A percentile compares a stretch with the other conserved stretches of the same genome.
phyloP scores from a whole-genome alignment of 2,113 vertebrate genomes.

The Alethe castanea region DNA sequence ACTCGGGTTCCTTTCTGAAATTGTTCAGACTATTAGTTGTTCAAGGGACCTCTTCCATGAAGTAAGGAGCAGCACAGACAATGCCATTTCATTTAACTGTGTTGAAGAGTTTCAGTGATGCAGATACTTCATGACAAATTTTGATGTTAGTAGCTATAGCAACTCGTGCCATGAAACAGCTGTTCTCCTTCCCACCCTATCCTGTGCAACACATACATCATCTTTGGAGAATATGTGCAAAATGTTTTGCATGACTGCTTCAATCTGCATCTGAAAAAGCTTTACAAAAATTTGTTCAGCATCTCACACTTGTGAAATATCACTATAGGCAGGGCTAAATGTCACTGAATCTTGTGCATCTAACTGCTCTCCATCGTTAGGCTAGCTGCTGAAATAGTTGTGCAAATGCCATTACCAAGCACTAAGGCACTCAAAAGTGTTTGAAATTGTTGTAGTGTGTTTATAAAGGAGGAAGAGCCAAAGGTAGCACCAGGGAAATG shows the following conservation, averaged over 20 bases:
- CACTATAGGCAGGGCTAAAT: background rate
- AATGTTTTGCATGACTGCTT: background rate
- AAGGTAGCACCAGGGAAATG: background rate
- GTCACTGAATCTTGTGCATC: background rate
- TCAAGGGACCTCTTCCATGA: background rate
- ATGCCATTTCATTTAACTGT: background rate
- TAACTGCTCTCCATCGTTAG: background rate
- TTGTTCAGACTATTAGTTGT: background rate
- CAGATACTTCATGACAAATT: background rate
- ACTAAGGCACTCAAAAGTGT: background rate
- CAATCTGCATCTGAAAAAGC: background rate
- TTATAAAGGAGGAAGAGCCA: background rate
- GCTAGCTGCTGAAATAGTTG: background rate
- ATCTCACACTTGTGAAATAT: background rate
- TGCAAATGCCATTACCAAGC: background rate
- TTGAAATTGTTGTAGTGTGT: background rate
- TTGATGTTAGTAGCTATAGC: constrained; percentile 1
- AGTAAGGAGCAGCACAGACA: background rate
- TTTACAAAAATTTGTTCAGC: background rate
- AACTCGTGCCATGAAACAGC: background rate
- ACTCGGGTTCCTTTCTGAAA: background rate
- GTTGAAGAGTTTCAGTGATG: background rate
- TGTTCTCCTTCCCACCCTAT: background rate
- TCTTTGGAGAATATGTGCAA: background rate
- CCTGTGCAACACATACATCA: background rate